Conservation (phyloP, 2,888 invertebrate genomes). For the Onthophagus sagittarius region DNA sequence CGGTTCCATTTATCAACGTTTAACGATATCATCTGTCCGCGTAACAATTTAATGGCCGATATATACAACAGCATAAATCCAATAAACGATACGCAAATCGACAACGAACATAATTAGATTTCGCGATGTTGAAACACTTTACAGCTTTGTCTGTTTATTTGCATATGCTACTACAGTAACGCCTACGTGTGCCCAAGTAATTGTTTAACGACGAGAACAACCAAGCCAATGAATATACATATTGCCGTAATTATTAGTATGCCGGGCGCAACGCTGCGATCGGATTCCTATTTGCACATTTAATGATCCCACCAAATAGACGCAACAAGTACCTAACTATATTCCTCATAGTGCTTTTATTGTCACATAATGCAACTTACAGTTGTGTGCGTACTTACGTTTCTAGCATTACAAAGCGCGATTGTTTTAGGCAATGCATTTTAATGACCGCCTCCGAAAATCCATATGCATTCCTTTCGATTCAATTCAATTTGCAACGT, state of each 20-base stretch:
- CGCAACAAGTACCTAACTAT: background rate
- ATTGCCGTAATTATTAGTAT: background rate
- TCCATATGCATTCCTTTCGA: background rate
- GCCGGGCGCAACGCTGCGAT: background rate
- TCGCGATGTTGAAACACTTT: background rate
- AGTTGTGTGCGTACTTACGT: background rate
- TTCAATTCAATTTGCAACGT: background rate
- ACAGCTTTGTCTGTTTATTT: background rate
- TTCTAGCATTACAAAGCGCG: background rate
- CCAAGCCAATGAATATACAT: background rate
- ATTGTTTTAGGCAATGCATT: background rate
- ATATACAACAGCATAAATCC: background rate
- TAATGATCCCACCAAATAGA: background rate
- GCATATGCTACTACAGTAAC: background rate
- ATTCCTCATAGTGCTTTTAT: too few relatives aligned
- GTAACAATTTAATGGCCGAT: background rate
- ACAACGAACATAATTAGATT: background rate
- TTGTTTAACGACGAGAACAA: background rate
- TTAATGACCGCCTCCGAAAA: background rate
- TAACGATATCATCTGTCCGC: background rate
- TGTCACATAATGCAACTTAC: too few relatives aligned
- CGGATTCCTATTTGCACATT: background rate
- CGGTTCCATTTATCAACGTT: background rate
- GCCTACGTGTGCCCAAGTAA: background rate
- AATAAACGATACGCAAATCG: background rate